Percentiles rank a stretch among this genome's conserved stretches.
Evolutionary conservation across 1,140 invertebrate species (phyloP).

Genomic region (Nebria ingens): DNA sequence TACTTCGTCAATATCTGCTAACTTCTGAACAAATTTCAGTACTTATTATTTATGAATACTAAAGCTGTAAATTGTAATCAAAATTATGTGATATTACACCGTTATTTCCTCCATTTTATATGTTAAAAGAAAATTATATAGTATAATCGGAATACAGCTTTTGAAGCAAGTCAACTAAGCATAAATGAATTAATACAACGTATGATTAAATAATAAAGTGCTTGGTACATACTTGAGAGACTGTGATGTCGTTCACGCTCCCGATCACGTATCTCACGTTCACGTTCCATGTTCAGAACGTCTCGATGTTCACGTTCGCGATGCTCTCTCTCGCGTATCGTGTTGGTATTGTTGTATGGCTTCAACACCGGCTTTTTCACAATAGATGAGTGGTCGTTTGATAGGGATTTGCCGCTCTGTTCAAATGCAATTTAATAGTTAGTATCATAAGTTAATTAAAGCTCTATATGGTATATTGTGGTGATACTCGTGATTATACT

Average conservation of each 20-base stretch:
- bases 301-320: conserved; percentile 28
- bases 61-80: too few relatives aligned
- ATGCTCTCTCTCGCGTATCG: conserved; percentile 26
- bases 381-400: conserved; percentile 27
- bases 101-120: too few relatives aligned
- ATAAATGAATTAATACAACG: too few relatives aligned
- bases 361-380: conserved; percentile 46
- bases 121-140: too few relatives aligned
- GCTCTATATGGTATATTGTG: background rate
- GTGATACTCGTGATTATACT: too few relatives aligned
- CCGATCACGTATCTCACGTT: conserved; percentile 31
- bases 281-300: conserved; percentile 34
- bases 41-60: too few relatives aligned
- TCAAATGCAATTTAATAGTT: background rate
- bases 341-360: conserved; percentile 37
- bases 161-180: too few relatives aligned
- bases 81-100: too few relatives aligned
- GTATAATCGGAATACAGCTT: too few relatives aligned
- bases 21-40: too few relatives aligned
- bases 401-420: background rate
- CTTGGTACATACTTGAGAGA: background rate
- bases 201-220: background rate
- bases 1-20: too few relatives aligned
- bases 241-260: conserved; percentile 23
- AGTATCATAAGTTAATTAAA: background rate